phyloP scores from a whole-genome alignment of 2,888 invertebrate species.

The Chymomyza amoena region DNA sequence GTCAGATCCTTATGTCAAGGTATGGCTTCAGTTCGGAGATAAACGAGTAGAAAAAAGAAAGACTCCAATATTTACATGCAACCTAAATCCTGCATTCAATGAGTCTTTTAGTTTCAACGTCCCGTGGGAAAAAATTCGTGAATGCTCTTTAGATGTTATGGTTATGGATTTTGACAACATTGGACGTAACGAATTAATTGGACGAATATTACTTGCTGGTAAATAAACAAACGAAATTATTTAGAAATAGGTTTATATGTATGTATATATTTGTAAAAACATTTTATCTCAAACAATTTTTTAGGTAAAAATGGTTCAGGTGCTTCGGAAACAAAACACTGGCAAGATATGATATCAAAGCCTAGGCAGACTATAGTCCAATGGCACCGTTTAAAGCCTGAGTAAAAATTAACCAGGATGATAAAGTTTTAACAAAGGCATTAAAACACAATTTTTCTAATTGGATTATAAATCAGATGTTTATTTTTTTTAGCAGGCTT shows the following conservation, averaged over 20 bases:
- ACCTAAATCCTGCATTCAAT: conserved; percentile 96
- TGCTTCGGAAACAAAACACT: conserved; percentile 96
- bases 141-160: conserved; percentile 95
- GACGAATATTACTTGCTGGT: conserved; percentile 95
- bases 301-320: conserved; percentile 95
- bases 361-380: conserved; percentile 96
- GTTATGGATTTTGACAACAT: conserved; percentile 99
- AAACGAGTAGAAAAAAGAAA: conserved; percentile 97
- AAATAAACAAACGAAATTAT: conserved; percentile 30
- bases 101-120: conserved; percentile 97
- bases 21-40: conserved; percentile 97
- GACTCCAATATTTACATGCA: conserved; percentile 96
- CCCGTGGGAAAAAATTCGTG: conserved; percentile 97
- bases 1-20: conserved; percentile 98
- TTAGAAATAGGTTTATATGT: too few relatives aligned
- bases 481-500: not conserved
- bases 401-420: conserved; percentile 80
- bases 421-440: too few relatives aligned
- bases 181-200: conserved; percentile 94
- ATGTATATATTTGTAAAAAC: not conserved
- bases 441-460: not conserved
- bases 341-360: conserved; percentile 99
- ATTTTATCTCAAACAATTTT: not conserved
- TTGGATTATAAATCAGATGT: not conserved
- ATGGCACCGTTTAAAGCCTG: conserved; percentile 97